These are phyloP conservation scores for Sciurus vulgaris DNA, from an alignment of 2,797 vertebrate species.

Conservation along the genomic window DNA sequence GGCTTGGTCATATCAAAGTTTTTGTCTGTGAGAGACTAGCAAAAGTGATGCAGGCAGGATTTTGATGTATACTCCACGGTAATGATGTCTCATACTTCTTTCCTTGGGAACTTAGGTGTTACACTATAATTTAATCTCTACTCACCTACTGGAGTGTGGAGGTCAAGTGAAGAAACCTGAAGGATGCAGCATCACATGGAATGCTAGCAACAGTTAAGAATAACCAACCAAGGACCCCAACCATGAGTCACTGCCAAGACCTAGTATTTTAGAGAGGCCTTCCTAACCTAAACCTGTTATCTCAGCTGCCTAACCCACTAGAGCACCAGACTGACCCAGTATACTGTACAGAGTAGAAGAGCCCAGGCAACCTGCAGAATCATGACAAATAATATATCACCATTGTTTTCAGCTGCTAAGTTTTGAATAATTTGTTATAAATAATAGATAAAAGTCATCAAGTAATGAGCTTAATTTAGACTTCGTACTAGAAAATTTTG, in stretches of 20 bases:
- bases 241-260: background rate
- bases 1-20: background rate
- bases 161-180: background rate
- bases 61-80: background rate
- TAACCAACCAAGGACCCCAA: background rate
- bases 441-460: background rate
- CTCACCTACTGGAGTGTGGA: background rate
- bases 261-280: background rate
- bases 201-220: background rate
- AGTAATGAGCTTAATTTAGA: background rate
- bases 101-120: background rate
- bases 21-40: background rate
- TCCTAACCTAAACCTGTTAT: background rate
- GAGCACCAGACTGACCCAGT: background rate
- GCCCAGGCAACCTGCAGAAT: background rate
- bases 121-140: background rate
- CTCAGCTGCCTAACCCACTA: rapidly evolving
- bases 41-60: background rate
- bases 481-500: background rate
- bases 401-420: background rate
- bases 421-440: constrained; percentile 34
- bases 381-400: background rate
- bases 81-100: background rate
- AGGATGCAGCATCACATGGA: background rate
- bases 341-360: background rate